Base-by-base conservation (phyloP, 2,113 vertebrate species). In the Pipa parva region DNA sequence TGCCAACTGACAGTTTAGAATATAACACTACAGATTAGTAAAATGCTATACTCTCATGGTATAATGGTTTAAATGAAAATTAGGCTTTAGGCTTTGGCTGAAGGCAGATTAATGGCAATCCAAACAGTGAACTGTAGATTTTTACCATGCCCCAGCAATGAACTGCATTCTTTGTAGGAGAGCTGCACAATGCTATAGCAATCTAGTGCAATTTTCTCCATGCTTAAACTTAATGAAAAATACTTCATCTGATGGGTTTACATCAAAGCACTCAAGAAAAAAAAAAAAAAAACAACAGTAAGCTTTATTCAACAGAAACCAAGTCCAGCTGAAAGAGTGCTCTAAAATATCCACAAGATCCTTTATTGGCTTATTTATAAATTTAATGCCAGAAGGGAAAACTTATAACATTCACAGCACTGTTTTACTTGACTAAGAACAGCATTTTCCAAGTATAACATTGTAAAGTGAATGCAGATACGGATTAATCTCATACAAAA, bases 1-100 rank as follows among this genome's bases (percentile, higher is more conserved):
- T 85, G 78, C 79, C 79, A 74, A 79, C 73, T 85, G 91, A 92
- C 90, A 90, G 87, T 72, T 86, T 59, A 68, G 79, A 83, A 79
- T 72, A 72, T 76, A 81, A 83, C 79, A 73, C 80, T 78, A 70
- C 24, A 64, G 72, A 86, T 49, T 79, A 83, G 78, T n/a, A 85
- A 83, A 83, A 81, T 74, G 75, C 68, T 72, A 63, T 77, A 65
- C 71, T 80, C 78, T 76, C 57, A 31, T 36, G 76, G 75, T 77
- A 42, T 46, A 78, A 77, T 59, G 73, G 77, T 71, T 75, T 59
- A 69, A 76, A 82, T 54, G 78, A 82, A 77, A 76, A 49, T 71
- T 78, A 79, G 6, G 48, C 77, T 79, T 84, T 82, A 79, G 75
- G 79, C 79, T 80, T 72, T 86, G 84, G 84, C 82, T 77, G 76